Base-by-base conservation (phyloP, 2,888 invertebrate species). In the Drosophila meridionalis region DNA sequence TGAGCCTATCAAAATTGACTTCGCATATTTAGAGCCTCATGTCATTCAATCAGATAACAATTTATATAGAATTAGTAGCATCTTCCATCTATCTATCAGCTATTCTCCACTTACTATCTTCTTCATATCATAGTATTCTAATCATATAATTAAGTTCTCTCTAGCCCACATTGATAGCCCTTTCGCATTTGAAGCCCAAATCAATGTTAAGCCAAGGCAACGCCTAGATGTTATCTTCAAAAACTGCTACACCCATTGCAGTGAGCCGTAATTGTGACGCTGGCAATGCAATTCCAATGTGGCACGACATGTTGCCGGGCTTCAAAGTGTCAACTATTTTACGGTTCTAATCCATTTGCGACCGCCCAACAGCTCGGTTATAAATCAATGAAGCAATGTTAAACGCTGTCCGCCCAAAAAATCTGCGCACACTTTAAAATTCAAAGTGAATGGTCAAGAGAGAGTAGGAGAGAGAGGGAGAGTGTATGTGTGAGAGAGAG, bases 321-420 rank as follows among this genome's bases (percentile, higher is more conserved):
- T 60, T 63, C 52, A 55, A 69, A 52, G 67, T 83, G 87, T 86
- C 89, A 86, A 57, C 64, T 70, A 59, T 63, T 68, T 68, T 63
- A 73, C 62, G 70, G 67, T 67, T 71, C 62, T 65, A 80, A 86
- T 83, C 89, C 84, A 83, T 87, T 89, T 83, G 75, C 63, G 55
- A 60, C 64, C 53, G 56, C 56, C 48, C 45, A 34, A 47, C 63
- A 69, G 64, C 67, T 69, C 59, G 34, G 53, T 65, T 78, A 83
- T 76, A 87, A 84, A 87, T 89, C 87, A 83, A 64, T 69, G 64
- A 58, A 70, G 59, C 76, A 62, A 67, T 55, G 28, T 58, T 56
- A 36, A 76, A 66, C 63, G 70, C 14, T 45, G 45, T 58, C 48
- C 76, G 48, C 80, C 64, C 53, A 60, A 76, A 80, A 79, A 82